Conservation (phyloP, 2,888 invertebrate species). For the Plagiodera versicolora region DNA sequence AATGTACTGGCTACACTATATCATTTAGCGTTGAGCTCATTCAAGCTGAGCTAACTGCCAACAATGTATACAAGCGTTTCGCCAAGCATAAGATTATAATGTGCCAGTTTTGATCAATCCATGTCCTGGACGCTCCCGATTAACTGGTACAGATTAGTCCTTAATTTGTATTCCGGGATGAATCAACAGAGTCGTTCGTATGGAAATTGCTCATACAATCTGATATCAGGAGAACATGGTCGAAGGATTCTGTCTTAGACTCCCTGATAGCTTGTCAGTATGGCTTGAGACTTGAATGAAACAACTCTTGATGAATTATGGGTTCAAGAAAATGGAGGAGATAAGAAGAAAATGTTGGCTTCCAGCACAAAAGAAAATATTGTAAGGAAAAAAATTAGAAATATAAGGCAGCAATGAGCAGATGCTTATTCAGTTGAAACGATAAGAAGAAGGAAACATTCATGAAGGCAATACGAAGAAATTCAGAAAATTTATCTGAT, state of each 20-base stretch:
- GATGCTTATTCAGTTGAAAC: no score
- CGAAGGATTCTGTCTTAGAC: background rate
- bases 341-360: no score
- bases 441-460: no score
- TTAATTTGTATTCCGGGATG: background rate
- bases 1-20: conserved; percentile 49
- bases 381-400: no score
- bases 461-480: no score
- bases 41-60: conserved; percentile 26
- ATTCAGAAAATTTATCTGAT: no score
- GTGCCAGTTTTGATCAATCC: background rate
- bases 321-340: no score
- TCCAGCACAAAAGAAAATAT: no score
- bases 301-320: conserved; percentile 5
- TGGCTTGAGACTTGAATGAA: background rate
- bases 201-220: background rate
- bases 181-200: background rate
- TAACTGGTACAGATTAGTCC: background rate
- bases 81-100: conserved; percentile 32
- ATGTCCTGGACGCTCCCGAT: background rate
- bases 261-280: background rate
- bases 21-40: conserved; percentile 50
- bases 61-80: conserved; percentile 31
- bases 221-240: background rate
- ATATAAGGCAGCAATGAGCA: no score